Conservation (phyloP, 2,888 invertebrate species). For the Polia nebulosa region DNA sequence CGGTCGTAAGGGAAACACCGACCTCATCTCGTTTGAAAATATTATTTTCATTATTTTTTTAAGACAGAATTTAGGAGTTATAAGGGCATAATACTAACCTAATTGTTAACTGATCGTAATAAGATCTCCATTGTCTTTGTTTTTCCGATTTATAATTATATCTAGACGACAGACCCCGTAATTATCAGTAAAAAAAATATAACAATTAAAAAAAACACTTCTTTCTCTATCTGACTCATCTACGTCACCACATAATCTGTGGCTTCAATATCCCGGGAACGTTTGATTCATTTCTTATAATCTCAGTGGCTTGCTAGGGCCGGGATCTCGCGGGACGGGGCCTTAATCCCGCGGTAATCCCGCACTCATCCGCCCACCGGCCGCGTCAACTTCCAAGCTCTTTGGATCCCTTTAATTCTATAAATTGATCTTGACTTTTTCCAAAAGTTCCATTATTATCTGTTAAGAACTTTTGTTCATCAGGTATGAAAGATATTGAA, state of each 20-base stretch:
- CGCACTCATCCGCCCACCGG: slow-evolving; percentile 72
- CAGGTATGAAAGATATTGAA: slow-evolving; percentile 40
- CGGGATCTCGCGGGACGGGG: slow-evolving; percentile 65
- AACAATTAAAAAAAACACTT: no score
- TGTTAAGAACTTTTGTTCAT: slow-evolving; percentile 57
- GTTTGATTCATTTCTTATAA: slow-evolving; percentile 87
- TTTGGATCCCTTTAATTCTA: slow-evolving; percentile 80
- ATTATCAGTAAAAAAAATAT: no score
- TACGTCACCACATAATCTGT: slow-evolving; percentile 60
- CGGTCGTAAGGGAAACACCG: no score
- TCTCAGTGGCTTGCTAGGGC: slow-evolving; percentile 80
- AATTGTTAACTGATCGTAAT: no score
- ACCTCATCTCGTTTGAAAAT: no score
- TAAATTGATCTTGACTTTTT: slow-evolving; percentile 81
- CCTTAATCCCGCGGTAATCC: slow-evolving; percentile 80
- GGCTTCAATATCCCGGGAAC: slow-evolving; percentile 80
- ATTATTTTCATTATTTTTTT: no score
- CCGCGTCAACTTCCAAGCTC: slow-evolving; percentile 83
- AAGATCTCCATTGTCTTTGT: no score
- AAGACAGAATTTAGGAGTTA: no score
- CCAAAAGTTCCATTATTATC: slow-evolving; percentile 62
- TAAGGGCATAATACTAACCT: no score
- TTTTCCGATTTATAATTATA: no score
- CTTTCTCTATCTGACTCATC: slow-evolving; percentile 1
- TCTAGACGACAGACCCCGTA: no score